Base-by-base conservation (phyloP, 2,888 invertebrate species). In the Eremobia ochroleuca region DNA sequence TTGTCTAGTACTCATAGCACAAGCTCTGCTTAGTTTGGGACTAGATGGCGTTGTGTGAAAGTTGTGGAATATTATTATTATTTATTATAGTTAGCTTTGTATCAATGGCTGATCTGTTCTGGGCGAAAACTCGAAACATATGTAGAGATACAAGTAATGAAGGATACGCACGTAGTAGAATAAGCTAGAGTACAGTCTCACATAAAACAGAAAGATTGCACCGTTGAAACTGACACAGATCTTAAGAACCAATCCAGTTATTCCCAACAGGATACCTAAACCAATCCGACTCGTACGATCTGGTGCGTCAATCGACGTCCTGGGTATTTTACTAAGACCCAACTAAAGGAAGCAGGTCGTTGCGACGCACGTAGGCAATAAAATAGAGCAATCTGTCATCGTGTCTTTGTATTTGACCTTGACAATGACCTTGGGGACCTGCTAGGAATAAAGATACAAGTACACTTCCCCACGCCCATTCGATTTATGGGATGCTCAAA, bases 401-500 rank as follows among this genome's bases (percentile, higher is more conserved):
- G 11, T 52, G 37, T 25, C n/a, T 69, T 34, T 49, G 31, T 31
- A 62, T 65, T 70, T 77, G 58, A 64, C 75, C 75, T 83, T 83
- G 79, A 18, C 79, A 74, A 31, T 83, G 82, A 55, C 62, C 68
- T 43, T 46, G 15, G 58, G 46, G 55, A 49, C 18, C 9, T 25
- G 58, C 31, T 49, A 73, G 55, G 46, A 37, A 40, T 61, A n/a
- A n/a, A 62, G 28, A 73, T 34, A 70, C 28, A 40, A 37, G 52
- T 28, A 61, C 21, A 65, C 58, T 52, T 49, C 49, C 9, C 64
- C n/a, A 52, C 59, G 62, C 67, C 37, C 55, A 55, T 64, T 76
- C 69, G 75, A 75, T 77, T 75, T 84, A 84, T 81, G 77, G 81
- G 85, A 85, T 73, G 81, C 25, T 77, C 74, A 73, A 77, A 83